Evolutionary conservation across 2,888 invertebrate genomes (phyloP).

Genomic region (Frankliniella intonsa): DNA sequence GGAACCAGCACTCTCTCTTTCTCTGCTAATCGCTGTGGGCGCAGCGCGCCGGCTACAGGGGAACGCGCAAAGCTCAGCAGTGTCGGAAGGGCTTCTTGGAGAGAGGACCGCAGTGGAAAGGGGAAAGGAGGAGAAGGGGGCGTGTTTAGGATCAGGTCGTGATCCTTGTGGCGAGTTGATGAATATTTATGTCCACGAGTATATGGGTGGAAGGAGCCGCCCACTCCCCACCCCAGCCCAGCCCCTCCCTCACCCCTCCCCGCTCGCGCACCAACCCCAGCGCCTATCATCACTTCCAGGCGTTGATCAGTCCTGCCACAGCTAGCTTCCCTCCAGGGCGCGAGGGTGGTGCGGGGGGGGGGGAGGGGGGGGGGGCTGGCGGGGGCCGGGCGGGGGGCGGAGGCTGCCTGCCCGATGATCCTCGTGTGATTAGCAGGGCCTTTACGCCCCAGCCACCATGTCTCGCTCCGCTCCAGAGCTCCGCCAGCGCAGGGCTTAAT

Average conservation of each 20-base stretch:
- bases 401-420: background rate
- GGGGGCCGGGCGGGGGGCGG: background rate
- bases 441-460: too few species aligned
- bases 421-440: too few species aligned
- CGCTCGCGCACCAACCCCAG: too few species aligned
- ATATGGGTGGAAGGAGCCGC: background rate
- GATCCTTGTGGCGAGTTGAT: slow-evolving; percentile 13
- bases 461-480: too few species aligned
- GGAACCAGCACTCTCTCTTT: too few species aligned
- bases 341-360: too few species aligned
- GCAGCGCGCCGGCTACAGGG: background rate
- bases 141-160: slow-evolving; percentile 21
- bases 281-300: background rate
- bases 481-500: too few species aligned
- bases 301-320: slow-evolving; percentile 19
- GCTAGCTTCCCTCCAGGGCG: background rate
- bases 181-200: slow-evolving; percentile 24
- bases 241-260: background rate
- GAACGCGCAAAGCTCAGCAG: background rate
- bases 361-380: background rate
- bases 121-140: background rate
- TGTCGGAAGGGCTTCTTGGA: background rate
- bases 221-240: background rate
- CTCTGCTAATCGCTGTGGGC: background rate
- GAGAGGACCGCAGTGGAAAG: background rate